These are phyloP conservation scores for Furnarius figulus DNA, from an alignment of 2,113 vertebrate species.

Conservation along the genomic window DNA sequence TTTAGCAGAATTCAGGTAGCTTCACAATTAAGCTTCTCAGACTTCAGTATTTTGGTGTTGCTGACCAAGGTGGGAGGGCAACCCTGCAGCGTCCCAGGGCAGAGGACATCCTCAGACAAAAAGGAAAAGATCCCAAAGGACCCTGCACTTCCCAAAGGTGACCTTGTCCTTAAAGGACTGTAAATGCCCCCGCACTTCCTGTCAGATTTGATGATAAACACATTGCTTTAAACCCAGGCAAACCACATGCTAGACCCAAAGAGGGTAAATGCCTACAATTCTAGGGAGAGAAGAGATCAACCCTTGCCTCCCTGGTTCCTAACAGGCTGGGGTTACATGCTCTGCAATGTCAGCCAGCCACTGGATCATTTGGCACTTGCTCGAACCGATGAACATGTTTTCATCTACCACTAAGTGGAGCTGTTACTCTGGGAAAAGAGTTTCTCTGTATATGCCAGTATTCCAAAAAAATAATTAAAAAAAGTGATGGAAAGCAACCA, in stretches of 20 bases:
- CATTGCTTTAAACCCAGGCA: background rate
- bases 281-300: background rate
- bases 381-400: background rate
- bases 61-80: background rate
- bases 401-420: constrained; percentile 74
- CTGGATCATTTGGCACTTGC: background rate
- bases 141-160: background rate
- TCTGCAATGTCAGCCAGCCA: background rate
- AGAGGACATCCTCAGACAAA: background rate
- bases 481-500: background rate
- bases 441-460: background rate
- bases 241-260: background rate
- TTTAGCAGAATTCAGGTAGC: background rate
- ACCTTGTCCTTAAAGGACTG: background rate
- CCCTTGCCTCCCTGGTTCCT: background rate
- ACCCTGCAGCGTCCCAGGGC: background rate
- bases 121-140: background rate
- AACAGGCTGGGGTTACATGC: background rate
- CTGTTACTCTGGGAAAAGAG: constrained; percentile 69
- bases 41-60: background rate
- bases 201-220: background rate
- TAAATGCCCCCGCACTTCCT: background rate
- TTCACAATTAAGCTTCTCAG: background rate
- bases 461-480: too few relatives aligned
- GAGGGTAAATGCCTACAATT: background rate